A percentile compares a stretch with the other conserved stretches of the same genome.
phyloP scores from a whole-genome alignment of 2,113 vertebrate species.

The Rhipidura dahli region DNA sequence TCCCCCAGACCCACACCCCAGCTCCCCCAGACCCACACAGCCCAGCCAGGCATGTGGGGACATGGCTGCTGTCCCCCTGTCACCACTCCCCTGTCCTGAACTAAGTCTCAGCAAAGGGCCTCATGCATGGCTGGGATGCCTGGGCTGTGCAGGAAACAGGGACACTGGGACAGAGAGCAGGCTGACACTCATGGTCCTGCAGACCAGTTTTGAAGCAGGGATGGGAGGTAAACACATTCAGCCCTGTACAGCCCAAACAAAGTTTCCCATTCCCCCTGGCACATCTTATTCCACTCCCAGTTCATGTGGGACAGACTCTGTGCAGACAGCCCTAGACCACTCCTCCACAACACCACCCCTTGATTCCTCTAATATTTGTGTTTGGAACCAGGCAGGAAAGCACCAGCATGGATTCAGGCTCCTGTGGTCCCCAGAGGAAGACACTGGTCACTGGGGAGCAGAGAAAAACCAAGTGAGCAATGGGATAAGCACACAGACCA shows the following conservation, averaged over 20 bases:
- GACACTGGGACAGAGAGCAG: neutral
- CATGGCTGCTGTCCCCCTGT: neutral
- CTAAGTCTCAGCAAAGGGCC: fast-evolving
- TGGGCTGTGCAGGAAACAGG: neutral
- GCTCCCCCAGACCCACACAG: neutral
- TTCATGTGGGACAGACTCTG: fast-evolving
- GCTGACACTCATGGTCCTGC: neutral
- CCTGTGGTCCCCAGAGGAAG: neutral
- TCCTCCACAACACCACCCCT: neutral
- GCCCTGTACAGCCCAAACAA: neutral
- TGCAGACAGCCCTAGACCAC: neutral
- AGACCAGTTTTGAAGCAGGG: neutral
- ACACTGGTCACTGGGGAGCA: neutral
- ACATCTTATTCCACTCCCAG: neutral
- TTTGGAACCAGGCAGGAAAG: neutral
- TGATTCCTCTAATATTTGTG: neutral
- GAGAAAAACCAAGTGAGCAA: neutral
- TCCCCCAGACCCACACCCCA: no score
- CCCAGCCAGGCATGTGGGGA: fast-evolving
- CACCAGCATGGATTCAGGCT: neutral
- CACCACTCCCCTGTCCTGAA: neutral
- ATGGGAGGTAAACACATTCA: neutral
- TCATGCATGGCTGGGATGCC: fast-evolving
- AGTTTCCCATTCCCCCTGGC: neutral
- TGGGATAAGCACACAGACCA: neutral